A percentile compares a stretch with the other conserved stretches of the same genome.
phyloP scores from a whole-genome alignment of 2,113 vertebrate genomes.

The Cyanoliseus patagonus region DNA sequence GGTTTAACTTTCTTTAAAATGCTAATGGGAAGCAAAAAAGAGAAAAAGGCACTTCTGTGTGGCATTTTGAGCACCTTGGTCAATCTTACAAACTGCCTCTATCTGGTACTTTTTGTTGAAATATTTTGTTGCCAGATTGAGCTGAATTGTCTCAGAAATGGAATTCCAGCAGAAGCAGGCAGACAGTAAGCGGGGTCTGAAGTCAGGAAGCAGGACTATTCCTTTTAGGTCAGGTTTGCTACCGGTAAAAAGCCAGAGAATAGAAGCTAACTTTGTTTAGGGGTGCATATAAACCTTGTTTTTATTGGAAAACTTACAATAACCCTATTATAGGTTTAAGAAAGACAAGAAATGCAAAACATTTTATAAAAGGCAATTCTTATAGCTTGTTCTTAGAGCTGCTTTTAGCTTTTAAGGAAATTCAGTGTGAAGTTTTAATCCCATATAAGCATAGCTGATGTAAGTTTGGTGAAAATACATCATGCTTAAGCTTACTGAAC shows the following conservation, averaged over 20 bases:
- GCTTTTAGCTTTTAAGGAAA: background rate
- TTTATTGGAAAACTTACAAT: background rate
- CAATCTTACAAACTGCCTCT: background rate
- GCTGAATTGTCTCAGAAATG: background rate
- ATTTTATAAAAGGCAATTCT: background rate
- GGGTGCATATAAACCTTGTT: background rate
- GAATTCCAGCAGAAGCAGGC: background rate
- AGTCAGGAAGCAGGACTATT: background rate
- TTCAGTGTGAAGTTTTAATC: background rate
- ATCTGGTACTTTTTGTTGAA: background rate
- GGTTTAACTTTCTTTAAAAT: background rate
- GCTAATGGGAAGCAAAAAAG: background rate
- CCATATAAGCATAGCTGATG: background rate
- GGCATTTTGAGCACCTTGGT: background rate
- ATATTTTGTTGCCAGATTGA: background rate
- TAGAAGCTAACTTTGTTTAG: fast-evolving
- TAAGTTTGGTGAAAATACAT: background rate
- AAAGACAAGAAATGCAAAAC: background rate
- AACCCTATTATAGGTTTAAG: background rate
- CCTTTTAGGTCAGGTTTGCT: background rate
- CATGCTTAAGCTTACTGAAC: background rate
- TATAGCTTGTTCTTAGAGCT: background rate
- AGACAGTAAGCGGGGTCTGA: background rate
- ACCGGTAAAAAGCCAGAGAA: background rate
- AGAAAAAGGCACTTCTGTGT: fast-evolving